Base-by-base conservation (phyloP, 1,140 invertebrate genomes). In the Zaprionus ghesquierei region DNA sequence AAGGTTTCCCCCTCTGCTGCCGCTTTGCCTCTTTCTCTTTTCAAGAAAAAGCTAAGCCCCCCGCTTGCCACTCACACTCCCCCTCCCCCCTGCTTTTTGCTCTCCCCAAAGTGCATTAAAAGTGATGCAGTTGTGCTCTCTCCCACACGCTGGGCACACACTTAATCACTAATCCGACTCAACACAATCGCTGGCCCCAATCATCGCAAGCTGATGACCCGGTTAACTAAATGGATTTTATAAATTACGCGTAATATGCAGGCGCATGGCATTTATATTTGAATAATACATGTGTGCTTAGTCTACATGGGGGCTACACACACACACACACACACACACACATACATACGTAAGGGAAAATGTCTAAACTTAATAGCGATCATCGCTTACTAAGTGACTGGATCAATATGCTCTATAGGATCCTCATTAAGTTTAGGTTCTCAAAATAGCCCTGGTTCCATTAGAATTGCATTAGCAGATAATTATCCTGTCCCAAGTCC, bases 191-290 rank as follows among this genome's bases (percentile, higher is more conserved):
- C 68, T 64, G 50, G 59, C 59, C 59, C 51, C 51, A 50, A 71
- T 72, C 69, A 54, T 59, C 27, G 69, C 62, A 23, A 66, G 62
- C 62, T 44, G 69, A 66, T 72, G 69, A 72, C 69, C 69, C 69
- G 69, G 46, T 72, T 72, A 71, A 41, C 33, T 65, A 58, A 64
- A 58, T 71, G 51, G 15, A 31, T 58, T 58, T 71, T 65, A 25
- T 53, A 59, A 55, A 68, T 49, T 66, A 46, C 35, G 20, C 25
- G 18, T 50, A 54, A 20, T 62, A 27, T 9, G 31, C 25, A 31
- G 10, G 6, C 31, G 27, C 29, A 50, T 33, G 18, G 33, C n/a
- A 9, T 22, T 22, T 12, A 69, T 1, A 61, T 13, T 8, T 49
- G 60, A 18, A 55, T 50, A 61, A 33, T 23, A 49, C 13, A 46